phyloP scores from a whole-genome alignment of 2,113 vertebrate genomes.

The Empidonax traillii region DNA sequence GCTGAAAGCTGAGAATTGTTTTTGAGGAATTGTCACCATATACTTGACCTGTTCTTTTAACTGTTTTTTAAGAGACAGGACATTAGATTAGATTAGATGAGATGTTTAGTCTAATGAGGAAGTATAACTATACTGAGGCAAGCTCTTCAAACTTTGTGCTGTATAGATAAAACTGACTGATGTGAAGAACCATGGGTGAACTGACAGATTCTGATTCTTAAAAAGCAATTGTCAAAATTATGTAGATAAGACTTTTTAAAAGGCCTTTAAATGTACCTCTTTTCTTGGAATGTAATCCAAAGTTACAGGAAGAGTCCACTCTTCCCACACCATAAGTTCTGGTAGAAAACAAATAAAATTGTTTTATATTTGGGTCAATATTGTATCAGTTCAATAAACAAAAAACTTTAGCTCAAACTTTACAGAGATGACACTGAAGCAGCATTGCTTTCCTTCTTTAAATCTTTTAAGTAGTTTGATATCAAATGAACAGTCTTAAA shows the following conservation, averaged over 20 bases:
- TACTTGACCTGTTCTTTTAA: neutral
- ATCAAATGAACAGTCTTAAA: neutral
- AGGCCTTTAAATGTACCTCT: neutral
- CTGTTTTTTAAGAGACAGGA: neutral
- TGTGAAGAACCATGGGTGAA: neutral
- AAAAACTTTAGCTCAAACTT: neutral
- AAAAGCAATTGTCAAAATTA: neutral
- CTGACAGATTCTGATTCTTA: neutral
- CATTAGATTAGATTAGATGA: neutral
- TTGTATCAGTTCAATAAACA: neutral
- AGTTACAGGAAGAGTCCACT: neutral
- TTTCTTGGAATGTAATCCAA: neutral
- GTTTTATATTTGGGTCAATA: neutral
- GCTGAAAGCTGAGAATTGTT: neutral
- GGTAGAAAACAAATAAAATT: neutral
- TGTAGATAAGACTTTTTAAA: neutral
- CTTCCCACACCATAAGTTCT: neutral
- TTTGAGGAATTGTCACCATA: neutral
- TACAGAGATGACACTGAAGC: neutral
- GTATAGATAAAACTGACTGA: neutral
- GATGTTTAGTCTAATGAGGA: neutral
- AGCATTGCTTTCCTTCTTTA: neutral
- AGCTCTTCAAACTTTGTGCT: neutral
- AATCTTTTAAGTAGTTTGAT: neutral
- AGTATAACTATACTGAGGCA: neutral